Base-by-base conservation (phyloP, 2,888 invertebrate species). In the Stomorhina lunata region DNA sequence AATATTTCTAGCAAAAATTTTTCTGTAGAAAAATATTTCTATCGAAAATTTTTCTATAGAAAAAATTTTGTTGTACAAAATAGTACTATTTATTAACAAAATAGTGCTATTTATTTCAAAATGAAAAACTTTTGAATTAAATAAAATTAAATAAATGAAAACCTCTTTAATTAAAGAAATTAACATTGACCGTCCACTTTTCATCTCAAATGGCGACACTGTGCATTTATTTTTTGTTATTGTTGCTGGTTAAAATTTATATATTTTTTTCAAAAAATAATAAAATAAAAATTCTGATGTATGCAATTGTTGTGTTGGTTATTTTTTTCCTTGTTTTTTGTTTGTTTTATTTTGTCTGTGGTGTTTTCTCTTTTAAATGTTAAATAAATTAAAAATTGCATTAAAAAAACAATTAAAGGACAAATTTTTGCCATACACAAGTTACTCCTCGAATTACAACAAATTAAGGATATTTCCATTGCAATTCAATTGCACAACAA, bases 401-500 rank as follows among this genome's bases (percentile, higher is more conserved):
- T 82, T 78, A 75, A 75, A n/a, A n/a, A 82, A 82, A 79, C 78
- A 82, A 82, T 79, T 82, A 82, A 81, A 82, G 81, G 63, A 79
- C 57, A 69, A 75, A 78, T 69, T 78, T 78, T 73, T 59, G 37
- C 69, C 55, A 78, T 73, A 69, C 15, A 71, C 29, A 48, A 75
- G 55, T 75, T 45, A 65, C 45, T 66, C 45, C 45, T 75, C 61
- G 76, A 68, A 77, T 50, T 68, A 77, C 76, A 77, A 50, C 59
- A 69, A 68, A 75, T 75, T 75, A 75, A 75, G 65, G 45, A 45
- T 66, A 75, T 75, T 73, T 45, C 37, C 25, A n/a, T 57, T 55
- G 25, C 65, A 65, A 32, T 32, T 73, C 53, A 63, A 17, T 40
- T 2, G 12, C 29, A 27, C 50, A 17, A 25, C 12, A 22, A 22